These are phyloP conservation scores for Pangasius macronema DNA, from an alignment of 2,797 vertebrate species.

Conservation along the genomic window DNA sequence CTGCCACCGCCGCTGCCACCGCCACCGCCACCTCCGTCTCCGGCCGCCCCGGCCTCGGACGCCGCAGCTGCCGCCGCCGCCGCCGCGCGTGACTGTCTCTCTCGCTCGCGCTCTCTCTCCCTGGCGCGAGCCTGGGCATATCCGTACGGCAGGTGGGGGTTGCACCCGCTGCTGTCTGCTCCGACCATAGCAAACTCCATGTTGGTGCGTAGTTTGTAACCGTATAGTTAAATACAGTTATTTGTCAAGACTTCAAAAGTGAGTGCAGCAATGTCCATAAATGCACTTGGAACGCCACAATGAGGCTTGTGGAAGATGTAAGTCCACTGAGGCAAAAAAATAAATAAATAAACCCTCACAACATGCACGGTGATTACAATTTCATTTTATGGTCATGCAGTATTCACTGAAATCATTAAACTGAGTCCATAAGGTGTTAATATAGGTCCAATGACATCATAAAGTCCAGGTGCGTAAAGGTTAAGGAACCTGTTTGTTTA, in stretches of 20 bases:
- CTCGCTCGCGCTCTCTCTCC: conserved; percentile 88
- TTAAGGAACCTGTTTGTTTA: conserved; percentile 19
- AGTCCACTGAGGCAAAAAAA: conserved; percentile 15
- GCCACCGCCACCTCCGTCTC: conserved; percentile 73
- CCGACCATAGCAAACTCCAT: conserved; percentile 99
- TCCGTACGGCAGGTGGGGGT: conserved; percentile 93
- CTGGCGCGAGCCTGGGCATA: conserved; percentile 86
- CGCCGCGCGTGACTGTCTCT: conserved; percentile 80
- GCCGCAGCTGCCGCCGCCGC: conserved; percentile 75
- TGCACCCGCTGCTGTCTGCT: conserved; percentile 92
- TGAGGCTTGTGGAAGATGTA: conserved; percentile 21
- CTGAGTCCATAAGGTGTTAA: conserved; percentile 11
- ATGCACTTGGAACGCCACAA: conserved; percentile 40
- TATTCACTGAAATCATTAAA: conserved; percentile 27
- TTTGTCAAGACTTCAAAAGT: conserved; percentile 2
- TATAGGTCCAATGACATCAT: conserved; percentile 28
- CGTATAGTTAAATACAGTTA: conserved; percentile 21
- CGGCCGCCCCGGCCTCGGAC: conserved; percentile 71
- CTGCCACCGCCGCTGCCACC: conserved; percentile 38
- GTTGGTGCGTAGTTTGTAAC: conserved; percentile 59
- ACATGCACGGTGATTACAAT: conserved; percentile 18
- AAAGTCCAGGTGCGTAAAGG: conserved; percentile 33
- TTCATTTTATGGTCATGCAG: conserved; percentile 29
- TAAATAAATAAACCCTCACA: not conserved
- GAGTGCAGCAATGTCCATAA: conserved; percentile 46